phyloP scores from a whole-genome alignment of 2,888 invertebrate genomes.

The Carabus problematicus region DNA sequence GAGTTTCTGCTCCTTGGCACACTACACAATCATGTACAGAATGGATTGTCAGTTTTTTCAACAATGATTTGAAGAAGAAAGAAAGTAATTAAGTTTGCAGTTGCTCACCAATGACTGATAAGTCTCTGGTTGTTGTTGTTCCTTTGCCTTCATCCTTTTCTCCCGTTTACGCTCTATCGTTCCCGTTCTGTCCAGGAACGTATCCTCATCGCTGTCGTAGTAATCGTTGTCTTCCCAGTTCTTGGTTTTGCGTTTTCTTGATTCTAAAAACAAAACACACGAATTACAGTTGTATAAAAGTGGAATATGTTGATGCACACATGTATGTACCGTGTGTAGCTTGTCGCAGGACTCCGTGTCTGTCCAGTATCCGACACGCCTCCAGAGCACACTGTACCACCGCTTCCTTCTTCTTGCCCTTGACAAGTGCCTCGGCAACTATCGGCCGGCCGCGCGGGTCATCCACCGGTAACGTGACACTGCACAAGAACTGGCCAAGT shows the following conservation, averaged over 20 bases:
- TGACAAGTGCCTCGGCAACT: conserved; percentile 83
- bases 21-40: no score
- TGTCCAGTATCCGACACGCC: conserved; percentile 90
- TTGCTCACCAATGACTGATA: conserved; percentile 70
- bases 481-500: conserved; percentile 85
- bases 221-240: conserved; percentile 89
- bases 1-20: conserved; percentile 66
- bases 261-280: conserved; percentile 64
- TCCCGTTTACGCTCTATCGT: conserved; percentile 86
- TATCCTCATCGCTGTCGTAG: conserved; percentile 95
- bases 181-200: conserved; percentile 94
- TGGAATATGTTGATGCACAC: no score
- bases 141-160: conserved; percentile 73
- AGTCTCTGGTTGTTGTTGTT: conserved; percentile 68
- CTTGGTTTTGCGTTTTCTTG: conserved; percentile 78
- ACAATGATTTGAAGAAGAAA: background rate
- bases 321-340: conserved; percentile 77
- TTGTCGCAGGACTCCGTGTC: conserved; percentile 84
- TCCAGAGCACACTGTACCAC: conserved; percentile 93
- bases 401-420: conserved; percentile 94
- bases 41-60: no score
- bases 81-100: no score
- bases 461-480: conserved; percentile 82
- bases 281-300: conserved; percentile 14
- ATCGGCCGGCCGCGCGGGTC: conserved; percentile 77